These are phyloP conservation scores for Martes martes DNA, from an alignment of 2,113 vertebrate species.

Conservation along the genomic window DNA sequence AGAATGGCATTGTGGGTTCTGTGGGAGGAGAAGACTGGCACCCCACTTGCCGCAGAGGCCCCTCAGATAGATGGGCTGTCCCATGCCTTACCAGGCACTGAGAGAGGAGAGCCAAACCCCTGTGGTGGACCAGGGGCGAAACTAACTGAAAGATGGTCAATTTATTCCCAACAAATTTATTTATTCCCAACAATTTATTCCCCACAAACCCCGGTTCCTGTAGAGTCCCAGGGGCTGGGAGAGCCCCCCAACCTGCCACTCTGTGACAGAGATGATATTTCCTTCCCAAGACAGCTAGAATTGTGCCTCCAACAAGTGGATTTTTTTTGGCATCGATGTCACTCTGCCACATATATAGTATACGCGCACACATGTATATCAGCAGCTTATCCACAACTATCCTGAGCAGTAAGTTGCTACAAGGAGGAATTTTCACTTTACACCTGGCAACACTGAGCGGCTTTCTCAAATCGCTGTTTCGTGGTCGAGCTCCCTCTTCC, in stretches of 20 bases:
- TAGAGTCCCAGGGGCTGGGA: not conserved
- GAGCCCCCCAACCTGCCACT: not conserved
- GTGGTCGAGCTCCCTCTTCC: not conserved
- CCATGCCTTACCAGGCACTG: fast-evolving
- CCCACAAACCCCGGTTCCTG: not conserved
- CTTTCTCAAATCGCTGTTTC: no score
- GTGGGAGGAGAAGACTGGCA: not conserved
- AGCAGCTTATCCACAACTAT: not conserved
- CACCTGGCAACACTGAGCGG: not conserved
- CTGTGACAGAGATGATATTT: not conserved
- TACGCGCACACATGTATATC: not conserved
- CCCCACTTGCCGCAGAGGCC: fast-evolving
- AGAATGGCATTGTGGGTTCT: not conserved
- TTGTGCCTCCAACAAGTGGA: not conserved
- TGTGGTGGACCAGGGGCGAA: fast-evolving
- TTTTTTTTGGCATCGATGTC: not conserved
- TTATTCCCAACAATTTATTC: not conserved
- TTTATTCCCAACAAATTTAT: no score
- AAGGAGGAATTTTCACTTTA: not conserved
- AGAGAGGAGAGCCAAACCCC: fast-evolving
- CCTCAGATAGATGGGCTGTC: not conserved
- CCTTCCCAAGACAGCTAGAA: not conserved
- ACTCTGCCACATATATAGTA: not conserved
- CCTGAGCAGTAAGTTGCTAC: not conserved
- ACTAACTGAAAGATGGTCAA: not conserved